phyloP scores from a whole-genome alignment of 2,797 vertebrate species.

The Eleutherodactylus coqui region DNA sequence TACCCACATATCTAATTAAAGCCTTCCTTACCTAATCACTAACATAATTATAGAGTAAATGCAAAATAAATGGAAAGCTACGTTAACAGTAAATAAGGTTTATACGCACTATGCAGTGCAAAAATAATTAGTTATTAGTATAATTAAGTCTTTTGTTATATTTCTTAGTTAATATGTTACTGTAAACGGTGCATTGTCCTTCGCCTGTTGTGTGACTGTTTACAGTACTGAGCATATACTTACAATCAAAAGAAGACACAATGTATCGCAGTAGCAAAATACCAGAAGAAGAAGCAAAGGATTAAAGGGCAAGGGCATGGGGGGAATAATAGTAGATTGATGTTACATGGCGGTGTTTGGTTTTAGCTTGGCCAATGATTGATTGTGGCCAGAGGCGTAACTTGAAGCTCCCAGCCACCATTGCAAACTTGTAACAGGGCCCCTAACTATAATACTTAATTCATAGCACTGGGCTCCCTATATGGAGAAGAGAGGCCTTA shows the following conservation, averaged over 20 bases:
- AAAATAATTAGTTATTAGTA: slow-evolving; percentile 45
- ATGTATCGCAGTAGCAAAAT: slow-evolving; percentile 12
- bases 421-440: too few relatives aligned
- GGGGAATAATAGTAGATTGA: neutral
- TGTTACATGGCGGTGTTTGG: neutral
- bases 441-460: too few relatives aligned
- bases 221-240: slow-evolving; percentile 19
- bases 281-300: neutral
- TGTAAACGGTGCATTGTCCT: slow-evolving; percentile 40
- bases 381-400: too few relatives aligned
- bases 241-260: slow-evolving; percentile 7
- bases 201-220: slow-evolving; percentile 9
- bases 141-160: slow-evolving; percentile 46
- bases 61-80: slow-evolving; percentile 57
- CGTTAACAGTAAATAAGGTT: slow-evolving; percentile 47
- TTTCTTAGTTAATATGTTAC: slow-evolving; percentile 21
- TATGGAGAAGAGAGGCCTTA: too few relatives aligned
- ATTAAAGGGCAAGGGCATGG: slow-evolving; percentile 18
- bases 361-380: too few relatives aligned
- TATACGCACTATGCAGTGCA: slow-evolving; percentile 40
- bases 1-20: slow-evolving; percentile 59
- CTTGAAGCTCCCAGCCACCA: too few relatives aligned
- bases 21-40: slow-evolving; percentile 57
- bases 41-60: slow-evolving; percentile 55
- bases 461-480: too few relatives aligned